Evolutionary conservation across 2,113 vertebrate genomes (phyloP).

Genomic region (Physeter macrocephalus): DNA sequence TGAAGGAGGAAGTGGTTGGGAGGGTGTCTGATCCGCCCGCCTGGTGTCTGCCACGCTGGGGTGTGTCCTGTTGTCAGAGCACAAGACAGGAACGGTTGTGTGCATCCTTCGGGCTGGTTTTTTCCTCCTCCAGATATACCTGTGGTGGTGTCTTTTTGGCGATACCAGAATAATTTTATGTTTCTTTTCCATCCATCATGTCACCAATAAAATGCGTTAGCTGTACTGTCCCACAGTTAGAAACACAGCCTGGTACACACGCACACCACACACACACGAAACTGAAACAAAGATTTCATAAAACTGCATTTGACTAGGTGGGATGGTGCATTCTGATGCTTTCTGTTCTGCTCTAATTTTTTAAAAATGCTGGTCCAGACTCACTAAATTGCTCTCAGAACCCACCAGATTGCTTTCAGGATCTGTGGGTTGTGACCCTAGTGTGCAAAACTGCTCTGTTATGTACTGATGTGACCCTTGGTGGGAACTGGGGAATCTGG

Average conservation of each 20-base stretch:
- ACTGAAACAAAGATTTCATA: not conserved
- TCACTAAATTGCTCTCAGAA: not conserved
- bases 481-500: not conserved
- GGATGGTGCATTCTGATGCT: not conserved
- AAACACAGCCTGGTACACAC: not conserved
- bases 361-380: not conserved
- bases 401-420: not conserved
- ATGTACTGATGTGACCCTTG: rapidly evolving
- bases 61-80: not conserved
- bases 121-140: not conserved
- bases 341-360: not conserved
- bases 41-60: not conserved
- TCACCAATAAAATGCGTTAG: not conserved
- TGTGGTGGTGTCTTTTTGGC: not conserved
- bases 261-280: not conserved
- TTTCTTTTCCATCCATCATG: not conserved
- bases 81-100: not conserved
- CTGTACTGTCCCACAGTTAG: not conserved
- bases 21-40: not conserved
- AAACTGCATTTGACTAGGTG: no score
- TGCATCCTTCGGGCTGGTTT: not conserved
- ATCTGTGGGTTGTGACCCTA: not conserved
- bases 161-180: not conserved
- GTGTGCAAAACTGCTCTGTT: not conserved
- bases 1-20: not conserved